Base-by-base conservation (phyloP, 2,888 invertebrate genomes). In the Heliconius ethilla region DNA sequence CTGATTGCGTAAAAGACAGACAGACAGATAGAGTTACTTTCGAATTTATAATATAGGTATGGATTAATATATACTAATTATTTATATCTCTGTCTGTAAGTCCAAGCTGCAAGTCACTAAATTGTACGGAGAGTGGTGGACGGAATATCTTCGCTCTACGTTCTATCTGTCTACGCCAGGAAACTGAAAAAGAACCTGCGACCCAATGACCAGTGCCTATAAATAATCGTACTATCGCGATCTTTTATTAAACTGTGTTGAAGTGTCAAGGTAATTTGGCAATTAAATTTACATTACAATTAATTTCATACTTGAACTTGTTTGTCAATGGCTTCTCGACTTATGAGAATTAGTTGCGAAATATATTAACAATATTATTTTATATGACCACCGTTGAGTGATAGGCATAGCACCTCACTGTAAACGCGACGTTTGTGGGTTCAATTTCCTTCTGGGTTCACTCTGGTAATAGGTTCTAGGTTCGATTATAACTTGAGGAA, bases 201-300 rank as follows among this genome's bases (percentile, higher is more conserved):
- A 25, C 1, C n/a, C 13, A 62, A 5, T 0, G 11, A 62, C 13
- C 10, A 3, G 13, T 62, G 62, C 11, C 25, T 25, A 25, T 62
- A 25, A 62, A 62, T 1, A n/a, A 62, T n/a, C 3, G 3, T n/a
- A 62, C 15, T 15, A 15, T 45, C 0, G 45, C 25, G n/a, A n/a
- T 25, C 10, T 4, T n/a, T 10, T 62, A 62, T 25, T 62, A 3
- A 62, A 4, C 1, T 62, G 11, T n/a, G 11, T 62, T 62, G 59
- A 62, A 62, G 10, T 62, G 59, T 62, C 59, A 62, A 62, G 59
- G 59, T 62, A 62, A 25, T n/a, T 25, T 22, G 11, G 59, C 25
- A 25, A 62, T 62, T 62, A 62, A 62, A 62, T 25, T 62, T 25
- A 62, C 59, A 62, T 62, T 62, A 62, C 25, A 62, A 62, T 62